Evolutionary conservation across 2,888 invertebrate genomes (phyloP), one percentile per base, ranked within the genome.

Genomic region (Slavum lentiscoides): DNA sequence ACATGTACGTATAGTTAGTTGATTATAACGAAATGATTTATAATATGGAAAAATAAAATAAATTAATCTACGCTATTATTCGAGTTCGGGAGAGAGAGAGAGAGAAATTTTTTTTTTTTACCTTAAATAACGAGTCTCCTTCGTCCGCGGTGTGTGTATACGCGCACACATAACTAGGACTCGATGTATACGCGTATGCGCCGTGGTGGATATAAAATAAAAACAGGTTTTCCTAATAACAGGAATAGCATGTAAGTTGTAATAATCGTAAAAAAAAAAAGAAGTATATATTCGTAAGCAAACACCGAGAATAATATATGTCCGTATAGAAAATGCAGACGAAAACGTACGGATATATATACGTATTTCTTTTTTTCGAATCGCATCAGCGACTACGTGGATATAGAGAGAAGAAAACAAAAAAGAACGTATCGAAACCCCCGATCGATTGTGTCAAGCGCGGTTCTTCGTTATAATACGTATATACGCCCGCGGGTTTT

Each of bases 151-250:
- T 4, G 15, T 9, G 15, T 53, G 15, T 4, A 15, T 19, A 55
- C 19, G 5, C 55, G 6, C 19, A 55, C 19, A 55, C 8, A 55
- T 23, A 70, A 37, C 76, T 77, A 69, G 53, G 76, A 77, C 59
- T 77, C 59, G 8, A n/a, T 70, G 58, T 55, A 58, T 15, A 43
- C 49, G 23, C 43, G 21, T 49, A 39, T 30, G 4, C 37, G 39
- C 15, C 15, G 13, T 61, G 39, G 21, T 6, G 21, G 1, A 37
- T n/a, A 59, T n/a, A 39, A 64, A 21, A 49, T 49, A 21, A 72
- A 80, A 80, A 80, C 80, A n/a, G 70, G 80, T 72, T 80, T 80
- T 58, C 64, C 68, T 70, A 62, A 64, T 72, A 64, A 80, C 70
- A 64, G 72, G 80, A 72, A 80, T 80, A 69, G 59, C 62, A 53